Evolutionary conservation across 2,113 vertebrate genomes (phyloP).

Genomic region (Salvelinus sp.): DNA sequence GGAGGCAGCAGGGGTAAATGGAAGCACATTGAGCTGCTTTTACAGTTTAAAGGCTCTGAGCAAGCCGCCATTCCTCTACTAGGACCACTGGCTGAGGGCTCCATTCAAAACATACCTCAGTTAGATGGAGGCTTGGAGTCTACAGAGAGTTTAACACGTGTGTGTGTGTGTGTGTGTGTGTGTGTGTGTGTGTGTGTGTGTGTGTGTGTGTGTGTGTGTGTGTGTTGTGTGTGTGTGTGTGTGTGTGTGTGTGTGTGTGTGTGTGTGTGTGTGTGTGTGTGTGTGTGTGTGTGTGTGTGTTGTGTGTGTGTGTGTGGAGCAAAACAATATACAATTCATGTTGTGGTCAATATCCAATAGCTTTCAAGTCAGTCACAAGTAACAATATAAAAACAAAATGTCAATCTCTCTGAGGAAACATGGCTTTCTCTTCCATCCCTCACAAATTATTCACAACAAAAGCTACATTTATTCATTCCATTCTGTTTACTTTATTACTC

Average conservation of each 20-base stretch:
- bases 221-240: constrained; percentile 11
- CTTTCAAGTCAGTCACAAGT: constrained; percentile 50
- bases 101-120: not conserved
- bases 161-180: too few species aligned
- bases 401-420: constrained; percentile 1
- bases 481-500: constrained; percentile 77
- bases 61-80: constrained; percentile 1
- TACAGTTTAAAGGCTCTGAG: constrained; percentile 1
- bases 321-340: not conserved
- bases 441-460: constrained; percentile 70
- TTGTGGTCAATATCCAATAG: constrained; percentile 33
- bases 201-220: constrained; percentile 14
- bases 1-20: constrained; percentile 55
- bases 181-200: too few species aligned
- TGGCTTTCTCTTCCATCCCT: constrained; percentile 45
- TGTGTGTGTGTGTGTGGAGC: not conserved
- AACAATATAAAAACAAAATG: not conserved
- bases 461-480: constrained; percentile 73
- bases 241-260: not conserved
- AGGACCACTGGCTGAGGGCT: not conserved
- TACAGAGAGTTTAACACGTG: not conserved
- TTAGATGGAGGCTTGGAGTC: constrained; percentile 19
- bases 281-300: not conserved
- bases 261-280: too few species aligned
- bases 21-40: constrained; percentile 60